Base-by-base conservation (phyloP, 2,113 vertebrate genomes). In the Crocuta crocuta region DNA sequence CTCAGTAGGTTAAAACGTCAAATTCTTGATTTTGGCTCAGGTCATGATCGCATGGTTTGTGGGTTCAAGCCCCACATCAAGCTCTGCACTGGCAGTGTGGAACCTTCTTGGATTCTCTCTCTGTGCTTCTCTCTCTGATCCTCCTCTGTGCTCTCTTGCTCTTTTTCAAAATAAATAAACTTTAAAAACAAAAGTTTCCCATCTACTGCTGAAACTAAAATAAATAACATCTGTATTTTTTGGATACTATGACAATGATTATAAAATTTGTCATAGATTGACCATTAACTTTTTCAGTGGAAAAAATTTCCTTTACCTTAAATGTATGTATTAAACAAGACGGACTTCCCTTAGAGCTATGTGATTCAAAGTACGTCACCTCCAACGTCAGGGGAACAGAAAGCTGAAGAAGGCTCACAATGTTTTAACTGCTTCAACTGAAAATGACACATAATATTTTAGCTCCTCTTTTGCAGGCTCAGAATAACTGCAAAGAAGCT, bases 141-240 rank as follows among this genome's bases (percentile, higher is more conserved):
- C 2, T 61, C 58, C 58, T 61, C 7, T 61, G 58, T 58, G 19
- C 21, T 8, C 21, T 61, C 58, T 61, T 21, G 3, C 50, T 23
- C 7, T 23, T 7, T 61, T 8, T 61, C 21, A 61, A 61, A 61
- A 61, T 24, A 61, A 61, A 23, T 23, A 61, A 61, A 61, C 39
- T 68, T 68, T 50, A 15, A 35, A 35, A 58, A 91, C 13, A 35
- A 33, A 58, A 88, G 39, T 70, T 84, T 89, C n/a, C 26, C 48
- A 45, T 81, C 19, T 63, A 76, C 19, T 6, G 50, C 15, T n/a
- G n/a, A 84, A 89, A 39, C 10, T 10, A 78, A 89, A 96, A 58
- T 91, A 65, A 95, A 91, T 55, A 70, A 2, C 79, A 45, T 93
- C 73, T 96, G 16, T 66, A 48, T 66, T 83, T 43, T 74, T 53